Conservation (phyloP, 2,797 vertebrate genomes). For the Myotis myotis region DNA sequence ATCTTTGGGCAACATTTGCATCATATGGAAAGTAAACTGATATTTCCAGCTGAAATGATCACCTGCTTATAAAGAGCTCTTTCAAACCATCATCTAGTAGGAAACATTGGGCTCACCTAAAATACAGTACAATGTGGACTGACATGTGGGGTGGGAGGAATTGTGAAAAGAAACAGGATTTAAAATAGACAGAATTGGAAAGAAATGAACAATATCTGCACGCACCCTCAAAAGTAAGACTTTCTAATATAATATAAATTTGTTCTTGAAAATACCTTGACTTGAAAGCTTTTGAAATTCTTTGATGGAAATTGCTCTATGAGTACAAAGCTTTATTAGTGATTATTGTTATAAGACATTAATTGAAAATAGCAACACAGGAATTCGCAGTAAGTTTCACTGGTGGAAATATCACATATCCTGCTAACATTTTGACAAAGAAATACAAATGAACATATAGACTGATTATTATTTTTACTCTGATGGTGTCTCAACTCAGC, state of each 20-base stretch:
- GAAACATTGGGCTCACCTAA: not conserved
- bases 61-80: slow-evolving; percentile 20
- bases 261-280: slow-evolving; percentile 67
- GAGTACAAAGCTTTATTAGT: slow-evolving; percentile 55
- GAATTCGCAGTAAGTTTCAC: slow-evolving; percentile 31
- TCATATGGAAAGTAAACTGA: slow-evolving; percentile 38
- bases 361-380: slow-evolving; percentile 44
- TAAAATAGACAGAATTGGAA: slow-evolving; percentile 50
- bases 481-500: not conserved
- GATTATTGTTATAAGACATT: slow-evolving; percentile 53
- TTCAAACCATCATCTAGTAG: not conserved
- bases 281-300: slow-evolving; percentile 60
- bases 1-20: not conserved
- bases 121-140: not conserved
- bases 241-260: slow-evolving; percentile 36
- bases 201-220: slow-evolving; percentile 14
- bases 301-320: slow-evolving; percentile 54
- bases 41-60: slow-evolving; percentile 47
- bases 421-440: slow-evolving; percentile 11
- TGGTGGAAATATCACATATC: slow-evolving; percentile 39
- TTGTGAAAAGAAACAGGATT: slow-evolving; percentile 13
- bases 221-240: slow-evolving; percentile 37
- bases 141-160: not conserved
- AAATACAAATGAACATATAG: not conserved
- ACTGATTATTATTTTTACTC: slow-evolving; percentile 15